Evolutionary conservation across 2,113 vertebrate genomes (phyloP), one percentile per base, ranked within the genome.

Genomic region (Oreochromis tanganicae): DNA sequence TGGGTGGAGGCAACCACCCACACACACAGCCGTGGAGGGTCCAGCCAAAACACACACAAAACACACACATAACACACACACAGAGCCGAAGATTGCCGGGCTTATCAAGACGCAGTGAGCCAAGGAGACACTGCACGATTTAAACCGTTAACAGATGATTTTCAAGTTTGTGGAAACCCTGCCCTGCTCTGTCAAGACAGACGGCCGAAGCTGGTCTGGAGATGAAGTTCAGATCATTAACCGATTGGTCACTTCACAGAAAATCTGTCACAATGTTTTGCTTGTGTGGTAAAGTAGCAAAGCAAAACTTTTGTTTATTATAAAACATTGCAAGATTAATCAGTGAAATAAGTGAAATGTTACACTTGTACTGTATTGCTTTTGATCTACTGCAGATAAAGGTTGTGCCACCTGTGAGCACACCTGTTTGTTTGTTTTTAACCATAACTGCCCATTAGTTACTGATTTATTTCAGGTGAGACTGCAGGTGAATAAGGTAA

Each of bases 1-100:
- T 94, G 85, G 81, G 93, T 88, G 88, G 84, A 89, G 86, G 88
- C 89, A 92, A 89, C 92, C 94, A 92, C 94, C 91, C 95, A 95
- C 94, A 80, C 89, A 89, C 90, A 85, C 83, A 88, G 85, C 86
- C 82, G 73, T 1, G 90, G 92, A 92, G 92, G 92, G 90, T 91
- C 92, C 85, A 27, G 19, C 43, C n/a, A 38, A 92, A 56, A 73
- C 66, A 78, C 81, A 78, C 82, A 85, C 89, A 85, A 54, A 63
- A 63, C 86, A 86, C 71, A 27, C 87, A 88, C 91, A 79, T 88
- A 83, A 57, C 89, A 81, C 78, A 85, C 80, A 85, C 89, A 84
- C 48, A 9, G 27, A 80, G 38, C 89, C 54, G 43, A 71, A 86
- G 11, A 50, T 75, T 4, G 34, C 66, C 32, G 41, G 73, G 43